Evolutionary conservation across 2,113 vertebrate species (phyloP), one percentile per base, ranked within the genome.

Genomic region (Podarcis raffonei): DNA sequence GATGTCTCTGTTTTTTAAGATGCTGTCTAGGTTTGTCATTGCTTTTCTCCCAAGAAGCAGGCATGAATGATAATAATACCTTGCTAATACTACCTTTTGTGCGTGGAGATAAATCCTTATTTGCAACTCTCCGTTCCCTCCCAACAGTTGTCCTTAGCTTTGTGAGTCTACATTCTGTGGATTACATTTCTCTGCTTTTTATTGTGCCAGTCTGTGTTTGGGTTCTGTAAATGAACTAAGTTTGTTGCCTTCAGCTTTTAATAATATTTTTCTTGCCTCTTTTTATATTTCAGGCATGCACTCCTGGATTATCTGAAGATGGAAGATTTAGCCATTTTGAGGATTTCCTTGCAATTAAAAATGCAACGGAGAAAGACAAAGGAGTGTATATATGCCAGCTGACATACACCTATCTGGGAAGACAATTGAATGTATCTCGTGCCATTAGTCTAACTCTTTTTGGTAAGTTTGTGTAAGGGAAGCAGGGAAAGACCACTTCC

Each of bases 341-440:
- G 3, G 20, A 84, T 39, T 72, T 42, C 39, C 95, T 98, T 78
- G 30, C 78, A 1, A 89, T 98, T 57, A 37, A 0, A 0, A 75
- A 89, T 0, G 95, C 97, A 59, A 32, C 76, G 4, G 0, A n/a
- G 6, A 39, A 93, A 0, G 95, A 98, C 74, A 79, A 90, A n/a
- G 96, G 96, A 72, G 84, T 80, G 66, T 99, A 98, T 84, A 98
- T 97, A 0, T 99, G 99, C 84, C 96, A 2, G 2, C 87, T 97
- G 84, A 93, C 88, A 0, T 98, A 98, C 85, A 93, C 48, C 0
- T 89, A 98, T 0, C 94, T 90, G 81, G 98, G 97, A 12, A 90
- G 95, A 65, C 87, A 42, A 0, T 97, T 96, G 11, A 95, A 88
- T 3, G 86, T 98, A 37, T 97, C 97, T 35, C 97, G 98, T 87